A percentile compares a stretch with the other conserved stretches of the same genome.
These are phyloP conservation scores for Hydra vulgaris DNA, from an alignment of 30 jellyfish, hydroid and myxozoan genomes.

Conservation along the genomic window DNA sequence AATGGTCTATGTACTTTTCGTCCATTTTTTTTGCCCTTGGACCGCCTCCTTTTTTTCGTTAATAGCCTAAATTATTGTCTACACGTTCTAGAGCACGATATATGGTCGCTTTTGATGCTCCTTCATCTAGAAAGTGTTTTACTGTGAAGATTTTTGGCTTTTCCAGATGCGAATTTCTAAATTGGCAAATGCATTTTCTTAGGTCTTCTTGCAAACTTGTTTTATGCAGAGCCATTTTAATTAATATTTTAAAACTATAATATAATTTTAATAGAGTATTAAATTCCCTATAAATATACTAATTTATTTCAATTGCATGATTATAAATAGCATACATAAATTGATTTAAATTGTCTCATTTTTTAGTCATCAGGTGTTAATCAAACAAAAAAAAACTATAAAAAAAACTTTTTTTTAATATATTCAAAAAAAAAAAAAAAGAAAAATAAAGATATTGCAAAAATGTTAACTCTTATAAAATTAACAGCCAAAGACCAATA, in stretches of 20 bases:
- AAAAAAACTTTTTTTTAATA: too few species aligned
- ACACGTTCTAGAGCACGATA: background rate
- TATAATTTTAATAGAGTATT: background rate
- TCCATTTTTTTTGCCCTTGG: background rate
- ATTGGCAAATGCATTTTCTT: background rate
- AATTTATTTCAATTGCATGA: background rate
- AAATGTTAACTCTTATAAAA: too few species aligned
- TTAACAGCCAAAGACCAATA: too few species aligned
- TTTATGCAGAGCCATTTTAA: background rate
- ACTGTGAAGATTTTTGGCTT: background rate
- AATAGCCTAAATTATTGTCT: background rate
- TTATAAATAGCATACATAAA: background rate
- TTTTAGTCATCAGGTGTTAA: background rate
- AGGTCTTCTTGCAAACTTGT: background rate
- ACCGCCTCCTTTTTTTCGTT: background rate
- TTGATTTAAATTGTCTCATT: background rate
- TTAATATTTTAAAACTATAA: background rate
- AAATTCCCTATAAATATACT: background rate
- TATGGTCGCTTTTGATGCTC: background rate
- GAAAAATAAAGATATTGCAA: too few species aligned
- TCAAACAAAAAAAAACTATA: too few species aligned
- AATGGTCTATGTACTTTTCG: background rate
- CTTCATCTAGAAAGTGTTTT: background rate
- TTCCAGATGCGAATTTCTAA: background rate
- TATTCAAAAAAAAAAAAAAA: too few species aligned